Percentiles rank a stretch among this genome's conserved stretches.
Conservation (phyloP, 2,888 invertebrate species). For the Eurytoma californica region DNA sequence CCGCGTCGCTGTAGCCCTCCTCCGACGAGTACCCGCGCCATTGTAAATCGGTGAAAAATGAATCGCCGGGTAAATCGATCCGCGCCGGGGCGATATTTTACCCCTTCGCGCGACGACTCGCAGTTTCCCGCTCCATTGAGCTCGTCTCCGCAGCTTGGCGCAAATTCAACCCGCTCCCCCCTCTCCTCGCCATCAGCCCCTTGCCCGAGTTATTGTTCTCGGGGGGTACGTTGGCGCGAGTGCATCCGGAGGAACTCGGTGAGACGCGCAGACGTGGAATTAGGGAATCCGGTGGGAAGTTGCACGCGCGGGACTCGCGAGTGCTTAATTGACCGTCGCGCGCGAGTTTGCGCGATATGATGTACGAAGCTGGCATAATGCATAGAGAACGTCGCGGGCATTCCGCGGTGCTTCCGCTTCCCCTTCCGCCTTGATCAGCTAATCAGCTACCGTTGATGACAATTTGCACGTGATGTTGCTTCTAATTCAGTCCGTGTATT, state of each 20-base stretch:
- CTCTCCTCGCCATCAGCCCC: background rate
- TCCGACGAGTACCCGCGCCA: background rate
- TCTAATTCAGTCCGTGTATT: too few species aligned
- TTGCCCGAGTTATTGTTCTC: slow-evolving; percentile 43
- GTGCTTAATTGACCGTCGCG: slow-evolving; percentile 39
- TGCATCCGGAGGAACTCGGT: slow-evolving; percentile 8
- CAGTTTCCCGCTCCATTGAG: slow-evolving; percentile 57
- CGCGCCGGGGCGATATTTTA: slow-evolving; percentile 47
- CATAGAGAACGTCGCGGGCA: slow-evolving; percentile 11
- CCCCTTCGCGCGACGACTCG: slow-evolving; percentile 54
- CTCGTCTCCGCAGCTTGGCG: slow-evolving; percentile 21
- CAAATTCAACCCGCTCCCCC: background rate
- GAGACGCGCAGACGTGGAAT: background rate
- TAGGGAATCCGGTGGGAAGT: slow-evolving; percentile 13
- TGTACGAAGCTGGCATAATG: slow-evolving; percentile 9
- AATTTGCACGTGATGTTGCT: too few species aligned
- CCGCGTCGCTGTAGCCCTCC: slow-evolving; percentile 3
- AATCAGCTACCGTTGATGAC: too few species aligned
- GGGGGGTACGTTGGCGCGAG: slow-evolving; percentile 38
- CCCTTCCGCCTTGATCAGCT: too few species aligned
- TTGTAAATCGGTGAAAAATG: slow-evolving; percentile 37
- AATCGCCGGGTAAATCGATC: slow-evolving; percentile 40
- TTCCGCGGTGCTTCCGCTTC: too few species aligned
- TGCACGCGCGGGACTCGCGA: slow-evolving; percentile 14
- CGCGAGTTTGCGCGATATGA: slow-evolving; percentile 20